phyloP scores from a whole-genome alignment of 2,888 invertebrate genomes.

The Serrognathus titanus region DNA sequence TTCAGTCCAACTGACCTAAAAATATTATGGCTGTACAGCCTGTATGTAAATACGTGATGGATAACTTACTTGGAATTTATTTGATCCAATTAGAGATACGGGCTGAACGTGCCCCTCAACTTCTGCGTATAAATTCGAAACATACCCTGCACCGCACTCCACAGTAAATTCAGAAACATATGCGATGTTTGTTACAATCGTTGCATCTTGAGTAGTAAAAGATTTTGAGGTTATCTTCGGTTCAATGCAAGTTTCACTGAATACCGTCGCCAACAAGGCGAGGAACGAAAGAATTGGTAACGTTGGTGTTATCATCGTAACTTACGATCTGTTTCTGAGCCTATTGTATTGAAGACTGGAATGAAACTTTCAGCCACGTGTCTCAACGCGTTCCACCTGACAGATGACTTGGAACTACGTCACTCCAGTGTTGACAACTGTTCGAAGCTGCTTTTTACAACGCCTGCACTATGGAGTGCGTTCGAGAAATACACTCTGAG shows the following conservation, averaged over 20 bases:
- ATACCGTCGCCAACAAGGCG: slow-evolving; percentile 23
- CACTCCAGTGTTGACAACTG: too few relatives aligned
- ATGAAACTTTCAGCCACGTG: not conserved
- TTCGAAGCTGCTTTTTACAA: too few relatives aligned
- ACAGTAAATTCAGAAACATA: slow-evolving; percentile 88
- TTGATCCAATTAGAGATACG: slow-evolving; percentile 73
- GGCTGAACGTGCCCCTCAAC: slow-evolving; percentile 82
- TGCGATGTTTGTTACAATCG: slow-evolving; percentile 84
- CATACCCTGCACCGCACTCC: slow-evolving; percentile 66
- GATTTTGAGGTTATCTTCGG: slow-evolving; percentile 72
- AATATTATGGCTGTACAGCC: slow-evolving; percentile 10
- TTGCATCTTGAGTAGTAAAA: slow-evolving; percentile 91
- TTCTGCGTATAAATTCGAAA: slow-evolving; percentile 81
- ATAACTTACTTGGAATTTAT: slow-evolving; percentile 77
- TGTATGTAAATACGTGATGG: not conserved
- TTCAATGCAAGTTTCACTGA: slow-evolving; percentile 53
- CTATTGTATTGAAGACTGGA: not conserved
- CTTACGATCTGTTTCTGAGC: too few relatives aligned
- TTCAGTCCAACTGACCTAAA: slow-evolving; percentile 89
- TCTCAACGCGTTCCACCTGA: not conserved
- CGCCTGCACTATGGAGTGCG: too few relatives aligned
- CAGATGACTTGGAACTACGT: not conserved
- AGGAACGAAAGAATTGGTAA: slow-evolving; percentile 2
- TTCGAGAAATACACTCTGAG: too few relatives aligned
- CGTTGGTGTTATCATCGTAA: not conserved